Evolutionary conservation across 2,113 vertebrate genomes (phyloP).

Genomic region (Melanerpes formicivorus): DNA sequence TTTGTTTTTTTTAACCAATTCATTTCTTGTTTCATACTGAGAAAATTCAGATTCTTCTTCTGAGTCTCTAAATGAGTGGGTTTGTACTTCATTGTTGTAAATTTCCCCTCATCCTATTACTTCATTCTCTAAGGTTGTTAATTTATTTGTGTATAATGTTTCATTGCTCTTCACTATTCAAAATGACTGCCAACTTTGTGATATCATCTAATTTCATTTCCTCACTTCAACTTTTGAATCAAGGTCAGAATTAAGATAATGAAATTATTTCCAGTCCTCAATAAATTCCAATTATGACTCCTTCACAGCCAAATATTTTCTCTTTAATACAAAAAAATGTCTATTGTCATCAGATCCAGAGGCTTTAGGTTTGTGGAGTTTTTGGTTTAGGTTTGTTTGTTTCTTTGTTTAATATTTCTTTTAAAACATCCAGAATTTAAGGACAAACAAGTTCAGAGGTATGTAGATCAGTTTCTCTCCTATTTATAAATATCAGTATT

Average conservation of each 20-base stretch:
- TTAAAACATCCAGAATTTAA: background rate
- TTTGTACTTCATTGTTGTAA: conserved; percentile 27
- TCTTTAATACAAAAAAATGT: background rate
- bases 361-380: too few species aligned
- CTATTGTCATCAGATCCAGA: background rate
- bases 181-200: conserved; percentile 45
- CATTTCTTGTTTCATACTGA: background rate
- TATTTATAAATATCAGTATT: background rate
- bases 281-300: background rate
- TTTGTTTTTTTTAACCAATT: background rate
- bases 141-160: conserved; percentile 47
- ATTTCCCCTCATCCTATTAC: background rate
- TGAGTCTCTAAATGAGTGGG: background rate
- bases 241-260: conserved; percentile 24
- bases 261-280: background rate
- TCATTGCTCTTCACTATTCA: background rate
- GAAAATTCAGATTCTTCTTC: background rate
- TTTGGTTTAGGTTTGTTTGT: too few species aligned
- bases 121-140: background rate
- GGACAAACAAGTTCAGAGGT: background rate
- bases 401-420: background rate
- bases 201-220: conserved; percentile 53
- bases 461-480: background rate
- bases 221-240: conserved; percentile 17
- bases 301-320: background rate